Evolutionary conservation across 2,113 vertebrate species (phyloP), one percentile per base, ranked within the genome.

Genomic region (Oreochromis aureus): DNA sequence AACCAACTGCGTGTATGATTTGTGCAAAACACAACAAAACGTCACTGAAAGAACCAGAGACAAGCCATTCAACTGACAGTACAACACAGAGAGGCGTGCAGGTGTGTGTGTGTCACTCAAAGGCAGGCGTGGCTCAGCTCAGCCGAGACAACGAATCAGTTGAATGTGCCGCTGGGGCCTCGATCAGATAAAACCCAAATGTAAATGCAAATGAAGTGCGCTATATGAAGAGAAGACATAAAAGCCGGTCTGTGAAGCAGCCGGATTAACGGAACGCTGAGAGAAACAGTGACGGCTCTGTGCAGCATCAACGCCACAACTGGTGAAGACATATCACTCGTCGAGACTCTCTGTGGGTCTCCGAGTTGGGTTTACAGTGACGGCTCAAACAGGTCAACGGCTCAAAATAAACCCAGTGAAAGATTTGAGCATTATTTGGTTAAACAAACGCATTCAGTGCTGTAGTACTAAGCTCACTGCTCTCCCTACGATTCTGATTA

Each of bases 141-240:
- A 3, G 80, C 1, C n/a, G 53, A 71, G 81, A 93, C 94, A 93
- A 86, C 19, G 89, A 90, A 94, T 92, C 89, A 87, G 83, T 92
- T 89, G 89, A 89, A 46, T 80, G 59, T 56, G 86, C 61, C 8
- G 82, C 41, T 16, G 2, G 58, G 44, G 85, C 69, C 81, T 76
- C 36, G 4, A 82, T 91, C 82, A 82, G 94, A 92, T 92, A 91
- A 93, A 92, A 94, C 71, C 81, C 94, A 95, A 95, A 95, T 92
- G 85, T 59, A 3, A 39, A 95, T 94, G 94, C 94, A 95, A 95
- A 95, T 86, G 80, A 84, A 46, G 27, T 5, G 8, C 80, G 54
- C 36, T 78, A 19, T 56, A 46, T 79, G 79, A 61, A 22, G 46
- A 82, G 22, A 30, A 18, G 32, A 44, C 39, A 51, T 4, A 61